Evolutionary conservation across 2,888 invertebrate genomes (phyloP).

Genomic region (Allygus modestus): DNA sequence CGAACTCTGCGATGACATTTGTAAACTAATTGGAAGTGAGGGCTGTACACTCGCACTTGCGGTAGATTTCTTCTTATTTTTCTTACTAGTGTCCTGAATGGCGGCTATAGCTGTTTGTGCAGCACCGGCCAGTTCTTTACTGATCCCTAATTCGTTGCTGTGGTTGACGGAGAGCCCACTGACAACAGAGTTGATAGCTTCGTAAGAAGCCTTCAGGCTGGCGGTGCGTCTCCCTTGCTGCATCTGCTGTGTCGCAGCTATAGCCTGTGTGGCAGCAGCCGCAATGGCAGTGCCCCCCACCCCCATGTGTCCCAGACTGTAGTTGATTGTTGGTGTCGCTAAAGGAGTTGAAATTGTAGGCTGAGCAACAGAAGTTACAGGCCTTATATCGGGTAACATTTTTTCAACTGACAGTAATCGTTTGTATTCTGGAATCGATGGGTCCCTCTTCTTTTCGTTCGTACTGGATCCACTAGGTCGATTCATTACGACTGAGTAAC

Average conservation of each 20-base stretch:
- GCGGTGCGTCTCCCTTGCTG: slow-evolving; percentile 96
- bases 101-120: slow-evolving; percentile 85
- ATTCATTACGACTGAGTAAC: slow-evolving; percentile 75
- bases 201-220: slow-evolving; percentile 96
- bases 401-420: slow-evolving; percentile 68
- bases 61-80: slow-evolving; percentile 77
- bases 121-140: slow-evolving; percentile 84
- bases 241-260: slow-evolving; percentile 97
- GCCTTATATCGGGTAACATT: slow-evolving; percentile 70
- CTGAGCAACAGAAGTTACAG: slow-evolving; percentile 68
- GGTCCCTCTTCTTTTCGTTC: slow-evolving; percentile 53
- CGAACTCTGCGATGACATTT: slow-evolving; percentile 56
- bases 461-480: slow-evolving; percentile 21
- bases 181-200: slow-evolving; percentile 83
- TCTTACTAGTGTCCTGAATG: slow-evolving; percentile 81
- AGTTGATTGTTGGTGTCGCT: slow-evolving; percentile 76
- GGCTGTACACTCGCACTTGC: slow-evolving; percentile 30
- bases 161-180: slow-evolving; percentile 67
- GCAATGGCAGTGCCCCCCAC: slow-evolving; percentile 93
- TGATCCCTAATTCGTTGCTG: slow-evolving; percentile 82
- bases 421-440: slow-evolving; percentile 57
- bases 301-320: slow-evolving; percentile 85
- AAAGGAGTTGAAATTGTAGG: slow-evolving; percentile 71
- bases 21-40: slow-evolving; percentile 68
- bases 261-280: slow-evolving; percentile 96